Percentiles rank a stretch among this genome's conserved stretches.
Evolutionary conservation across 2,888 invertebrate species (phyloP).

Genomic region (Emmelina monodactyla): DNA sequence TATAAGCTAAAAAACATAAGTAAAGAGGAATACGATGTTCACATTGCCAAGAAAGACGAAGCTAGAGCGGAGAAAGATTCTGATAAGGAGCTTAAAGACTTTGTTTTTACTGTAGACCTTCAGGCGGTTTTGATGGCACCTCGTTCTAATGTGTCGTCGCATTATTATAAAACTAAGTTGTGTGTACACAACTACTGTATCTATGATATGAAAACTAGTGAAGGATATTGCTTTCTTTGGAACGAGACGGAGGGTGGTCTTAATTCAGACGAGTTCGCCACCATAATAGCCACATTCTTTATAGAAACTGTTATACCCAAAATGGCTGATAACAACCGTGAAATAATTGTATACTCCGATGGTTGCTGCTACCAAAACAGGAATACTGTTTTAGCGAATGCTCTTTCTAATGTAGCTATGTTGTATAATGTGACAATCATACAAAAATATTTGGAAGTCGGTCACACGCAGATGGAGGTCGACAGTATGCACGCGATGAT

Average conservation of each 20-base stretch:
- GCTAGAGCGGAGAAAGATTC: slow-evolving; percentile 10
- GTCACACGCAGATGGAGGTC: slow-evolving; percentile 8
- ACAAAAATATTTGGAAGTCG: slow-evolving; percentile 8
- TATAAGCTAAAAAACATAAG: slow-evolving; percentile 8
- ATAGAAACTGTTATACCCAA: background rate
- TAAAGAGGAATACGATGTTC: slow-evolving; percentile 9
- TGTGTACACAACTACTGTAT: slow-evolving; percentile 9
- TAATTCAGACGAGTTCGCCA: slow-evolving; percentile 7
- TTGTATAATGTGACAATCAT: slow-evolving; percentile 4
- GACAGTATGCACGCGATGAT: slow-evolving; percentile 9
- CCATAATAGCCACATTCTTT: slow-evolving; percentile 5
- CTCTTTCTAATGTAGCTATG: slow-evolving; percentile 6
- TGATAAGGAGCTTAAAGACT: slow-evolving; percentile 9
- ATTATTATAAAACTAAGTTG: slow-evolving; percentile 10
- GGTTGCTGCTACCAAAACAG: slow-evolving; percentile 5
- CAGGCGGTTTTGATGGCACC: slow-evolving; percentile 11
- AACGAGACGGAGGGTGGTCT: slow-evolving; percentile 9
- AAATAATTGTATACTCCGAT: slow-evolving; percentile 5
- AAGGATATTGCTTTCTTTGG: slow-evolving; percentile 12
- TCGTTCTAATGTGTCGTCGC: slow-evolving; percentile 6
- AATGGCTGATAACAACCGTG: background rate
- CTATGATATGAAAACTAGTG: slow-evolving; percentile 9
- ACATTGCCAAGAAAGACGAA: slow-evolving; percentile 10
- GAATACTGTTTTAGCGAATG: slow-evolving; percentile 4
- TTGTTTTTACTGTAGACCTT: slow-evolving; percentile 8